Conservation (phyloP, 2,888 invertebrate species). For the Calameuta idolon region DNA sequence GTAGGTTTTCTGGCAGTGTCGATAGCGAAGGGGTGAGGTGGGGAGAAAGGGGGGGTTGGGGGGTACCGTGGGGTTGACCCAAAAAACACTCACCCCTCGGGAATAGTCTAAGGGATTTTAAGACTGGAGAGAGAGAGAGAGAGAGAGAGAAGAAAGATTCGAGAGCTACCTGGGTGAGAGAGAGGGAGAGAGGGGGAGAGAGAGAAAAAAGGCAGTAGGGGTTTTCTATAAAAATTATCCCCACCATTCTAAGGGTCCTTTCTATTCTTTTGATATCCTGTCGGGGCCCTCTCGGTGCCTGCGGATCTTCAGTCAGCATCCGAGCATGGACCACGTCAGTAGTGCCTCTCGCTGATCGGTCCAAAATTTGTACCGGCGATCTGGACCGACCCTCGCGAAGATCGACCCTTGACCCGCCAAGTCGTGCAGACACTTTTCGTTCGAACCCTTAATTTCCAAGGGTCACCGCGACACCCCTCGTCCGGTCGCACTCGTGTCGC, state of each 20-base stretch:
- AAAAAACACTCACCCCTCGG: slow-evolving; percentile 37
- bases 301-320: slow-evolving; percentile 61
- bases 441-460: neutral
- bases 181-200: slow-evolving; percentile 23
- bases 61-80: slow-evolving; percentile 21
- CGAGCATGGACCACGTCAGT: slow-evolving; percentile 60
- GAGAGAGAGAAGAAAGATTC: neutral
- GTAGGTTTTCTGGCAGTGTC: slow-evolving; percentile 2
- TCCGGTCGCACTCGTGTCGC: neutral
- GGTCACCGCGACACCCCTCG: neutral
- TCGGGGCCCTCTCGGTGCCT: slow-evolving; percentile 48
- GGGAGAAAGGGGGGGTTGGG: slow-evolving; percentile 29
- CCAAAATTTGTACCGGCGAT: neutral
- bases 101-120: slow-evolving; percentile 44
- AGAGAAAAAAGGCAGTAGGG: slow-evolving; percentile 34
- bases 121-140: slow-evolving; percentile 25
- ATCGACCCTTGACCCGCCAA: neutral
- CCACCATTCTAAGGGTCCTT: slow-evolving; percentile 51
- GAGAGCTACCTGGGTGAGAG: neutral
- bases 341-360: slow-evolving; percentile 14
- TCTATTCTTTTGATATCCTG: slow-evolving; percentile 66
- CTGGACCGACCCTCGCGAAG: neutral
- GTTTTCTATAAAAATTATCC: slow-evolving; percentile 54
- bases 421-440: neutral
- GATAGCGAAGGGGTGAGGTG: slow-evolving; percentile 23